Percentiles rank a stretch among this genome's conserved stretches.
phyloP scores from a whole-genome alignment of 2,888 invertebrate species.

The Hemicrepidius hirtus region DNA sequence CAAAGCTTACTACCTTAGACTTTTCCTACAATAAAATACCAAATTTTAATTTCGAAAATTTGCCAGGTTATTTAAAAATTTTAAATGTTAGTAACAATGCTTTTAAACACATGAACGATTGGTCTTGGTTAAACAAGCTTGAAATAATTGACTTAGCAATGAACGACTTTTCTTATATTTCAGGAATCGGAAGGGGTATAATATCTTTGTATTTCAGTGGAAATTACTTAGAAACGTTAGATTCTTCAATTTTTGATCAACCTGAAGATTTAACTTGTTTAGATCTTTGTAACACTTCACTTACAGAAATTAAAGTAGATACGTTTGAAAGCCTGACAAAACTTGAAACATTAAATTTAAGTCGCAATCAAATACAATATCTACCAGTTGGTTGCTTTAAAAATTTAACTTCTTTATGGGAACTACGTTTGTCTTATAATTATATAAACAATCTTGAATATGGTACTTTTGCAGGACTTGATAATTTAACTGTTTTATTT shows the following conservation, averaged over 20 bases:
- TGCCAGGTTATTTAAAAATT: conserved; percentile 22
- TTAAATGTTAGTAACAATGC: conserved; percentile 39
- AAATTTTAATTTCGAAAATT: conserved; percentile 15
- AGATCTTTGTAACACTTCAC: conserved; percentile 43
- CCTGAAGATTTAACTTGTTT: conserved; percentile 33
- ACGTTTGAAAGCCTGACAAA: conserved; percentile 42
- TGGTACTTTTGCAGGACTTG: conserved; percentile 47
- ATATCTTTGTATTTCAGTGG: neutral
- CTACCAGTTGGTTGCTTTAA: conserved; percentile 32
- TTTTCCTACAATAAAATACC: conserved; percentile 32
- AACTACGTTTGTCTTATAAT: conserved; percentile 40
- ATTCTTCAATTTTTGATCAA: conserved; percentile 13
- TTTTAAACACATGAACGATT: neutral
- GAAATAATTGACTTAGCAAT: conserved; percentile 17
- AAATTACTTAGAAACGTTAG: conserved; percentile 27
- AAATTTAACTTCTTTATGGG: conserved; percentile 27
- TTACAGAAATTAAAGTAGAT: conserved; percentile 31
- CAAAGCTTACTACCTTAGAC: conserved; percentile 24
- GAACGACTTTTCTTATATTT: conserved; percentile 24
- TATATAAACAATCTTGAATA: conserved; percentile 26
- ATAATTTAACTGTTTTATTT: conserved; percentile 30
- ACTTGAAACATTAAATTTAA: conserved; percentile 40
- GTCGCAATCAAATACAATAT: conserved; percentile 29
- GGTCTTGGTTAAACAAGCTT: conserved; percentile 16
- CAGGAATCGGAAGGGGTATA: neutral